Conservation (phyloP, 2,113 vertebrate genomes). For the Phycodurus eques region DNA sequence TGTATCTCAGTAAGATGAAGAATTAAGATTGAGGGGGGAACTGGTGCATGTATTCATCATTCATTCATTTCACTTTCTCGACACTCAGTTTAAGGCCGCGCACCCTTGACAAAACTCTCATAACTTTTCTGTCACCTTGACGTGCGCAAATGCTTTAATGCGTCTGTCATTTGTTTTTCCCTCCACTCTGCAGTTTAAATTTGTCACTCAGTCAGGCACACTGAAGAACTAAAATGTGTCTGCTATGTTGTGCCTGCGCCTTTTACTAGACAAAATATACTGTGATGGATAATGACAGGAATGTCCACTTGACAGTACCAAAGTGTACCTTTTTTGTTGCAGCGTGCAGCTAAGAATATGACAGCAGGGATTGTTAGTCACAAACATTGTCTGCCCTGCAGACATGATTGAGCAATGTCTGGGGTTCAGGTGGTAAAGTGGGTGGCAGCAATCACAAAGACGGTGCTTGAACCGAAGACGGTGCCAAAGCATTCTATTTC, state of each 20-base stretch:
- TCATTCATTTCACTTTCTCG: neutral
- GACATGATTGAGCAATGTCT: conserved; percentile 13
- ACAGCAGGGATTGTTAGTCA: conserved; percentile 7
- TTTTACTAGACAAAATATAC: conserved; percentile 1
- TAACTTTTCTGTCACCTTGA: conserved; percentile 34
- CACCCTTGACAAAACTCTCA: conserved; percentile 40
- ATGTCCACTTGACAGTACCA: conserved; percentile 9
- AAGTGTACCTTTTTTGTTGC: conserved; percentile 30
- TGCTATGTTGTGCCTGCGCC: neutral
- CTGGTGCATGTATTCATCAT: neutral
- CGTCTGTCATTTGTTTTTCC: conserved; percentile 18
- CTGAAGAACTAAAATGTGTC: neutral
- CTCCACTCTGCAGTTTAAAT: conserved; percentile 5
- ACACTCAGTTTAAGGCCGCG: neutral
- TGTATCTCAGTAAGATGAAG: neutral
- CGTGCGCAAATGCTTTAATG: conserved; percentile 22
- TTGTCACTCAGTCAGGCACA: neutral
- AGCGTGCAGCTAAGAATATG: conserved; percentile 30
- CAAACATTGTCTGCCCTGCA: neutral
- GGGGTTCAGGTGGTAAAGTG: conserved; percentile 3
- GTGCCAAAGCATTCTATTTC: neutral
- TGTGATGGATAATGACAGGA: conserved; percentile 20
- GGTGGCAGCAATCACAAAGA: conserved; percentile 7
- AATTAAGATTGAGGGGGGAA: neutral
- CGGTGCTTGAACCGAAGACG: neutral